Evolutionary conservation across 2,113 vertebrate species (phyloP).

Genomic region (Sisor rabdophorus): DNA sequence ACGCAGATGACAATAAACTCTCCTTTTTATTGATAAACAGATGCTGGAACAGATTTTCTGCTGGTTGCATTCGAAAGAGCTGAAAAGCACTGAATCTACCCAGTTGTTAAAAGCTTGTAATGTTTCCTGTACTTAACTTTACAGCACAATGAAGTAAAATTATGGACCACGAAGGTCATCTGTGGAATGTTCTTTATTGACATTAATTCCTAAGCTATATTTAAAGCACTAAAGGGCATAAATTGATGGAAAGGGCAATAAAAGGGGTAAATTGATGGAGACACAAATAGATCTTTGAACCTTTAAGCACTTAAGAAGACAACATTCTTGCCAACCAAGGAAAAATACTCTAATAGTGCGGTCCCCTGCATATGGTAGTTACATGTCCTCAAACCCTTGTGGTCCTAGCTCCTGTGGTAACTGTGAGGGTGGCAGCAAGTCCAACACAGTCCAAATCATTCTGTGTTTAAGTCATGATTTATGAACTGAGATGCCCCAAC

Average conservation of each 20-base stretch:
- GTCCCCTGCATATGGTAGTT: not conserved
- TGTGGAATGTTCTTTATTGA: not conserved
- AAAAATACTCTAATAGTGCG: not conserved
- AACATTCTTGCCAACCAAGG: not conserved
- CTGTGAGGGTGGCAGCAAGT: not conserved
- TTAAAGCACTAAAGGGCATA: no score
- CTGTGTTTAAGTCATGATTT: not conserved
- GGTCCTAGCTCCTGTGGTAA: not conserved
- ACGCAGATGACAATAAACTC: not conserved
- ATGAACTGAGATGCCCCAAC: no score
- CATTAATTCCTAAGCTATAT: not conserved
- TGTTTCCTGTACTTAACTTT: not conserved
- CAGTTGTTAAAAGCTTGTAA: not conserved
- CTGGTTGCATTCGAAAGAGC: not conserved
- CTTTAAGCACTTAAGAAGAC: not conserved
- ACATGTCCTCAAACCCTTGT: not conserved
- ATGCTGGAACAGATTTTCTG: not conserved
- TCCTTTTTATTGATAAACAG: not conserved
- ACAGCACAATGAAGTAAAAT: not conserved
- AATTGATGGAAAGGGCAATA: no score
- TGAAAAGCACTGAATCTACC: not conserved
- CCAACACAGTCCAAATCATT: not conserved
- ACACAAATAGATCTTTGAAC: not conserved
- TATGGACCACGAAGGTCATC: not conserved
- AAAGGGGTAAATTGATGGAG: no score